phyloP scores from a whole-genome alignment of 2,888 invertebrate genomes.

The Caradrina kadenii region DNA sequence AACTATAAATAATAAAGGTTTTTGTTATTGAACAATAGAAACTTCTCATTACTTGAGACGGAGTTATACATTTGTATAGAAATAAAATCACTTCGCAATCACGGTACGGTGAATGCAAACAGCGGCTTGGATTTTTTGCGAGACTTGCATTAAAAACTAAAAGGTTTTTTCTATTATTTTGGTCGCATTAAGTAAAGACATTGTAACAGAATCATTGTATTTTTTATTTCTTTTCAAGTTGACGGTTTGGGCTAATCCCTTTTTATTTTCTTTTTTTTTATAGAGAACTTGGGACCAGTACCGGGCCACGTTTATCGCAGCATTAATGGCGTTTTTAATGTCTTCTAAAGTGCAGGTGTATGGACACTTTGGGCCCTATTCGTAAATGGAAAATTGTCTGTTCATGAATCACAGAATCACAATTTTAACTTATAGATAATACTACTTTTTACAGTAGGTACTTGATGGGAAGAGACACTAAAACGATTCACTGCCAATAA shows the following conservation, averaged over 20 bases:
- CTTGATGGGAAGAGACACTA: no score
- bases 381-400: neutral
- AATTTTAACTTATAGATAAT: no score
- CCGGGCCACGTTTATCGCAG: neutral
- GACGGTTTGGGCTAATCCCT: no score
- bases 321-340: neutral
- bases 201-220: no score
- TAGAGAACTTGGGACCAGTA: no score
- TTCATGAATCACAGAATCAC: neutral
- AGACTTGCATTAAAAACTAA: slow-evolving; percentile 66
- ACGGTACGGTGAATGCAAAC: slow-evolving; percentile 26
- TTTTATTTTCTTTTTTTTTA: no score
- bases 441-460: no score
- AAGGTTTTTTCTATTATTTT: slow-evolving; percentile 20
- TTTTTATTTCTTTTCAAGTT: no score
- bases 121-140: slow-evolving; percentile 55
- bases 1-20: slow-evolving; percentile 46
- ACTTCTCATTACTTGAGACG: slow-evolving; percentile 67
- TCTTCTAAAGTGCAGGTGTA: neutral
- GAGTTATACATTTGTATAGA: slow-evolving; percentile 52
- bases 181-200: neutral
- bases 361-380: neutral
- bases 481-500: no score
- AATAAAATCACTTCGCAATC: slow-evolving; percentile 44
- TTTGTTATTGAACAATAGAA: slow-evolving; percentile 61